These are phyloP conservation scores for Papilio protenor DNA, from an alignment of 2,888 invertebrate genomes.

Conservation along the genomic window DNA sequence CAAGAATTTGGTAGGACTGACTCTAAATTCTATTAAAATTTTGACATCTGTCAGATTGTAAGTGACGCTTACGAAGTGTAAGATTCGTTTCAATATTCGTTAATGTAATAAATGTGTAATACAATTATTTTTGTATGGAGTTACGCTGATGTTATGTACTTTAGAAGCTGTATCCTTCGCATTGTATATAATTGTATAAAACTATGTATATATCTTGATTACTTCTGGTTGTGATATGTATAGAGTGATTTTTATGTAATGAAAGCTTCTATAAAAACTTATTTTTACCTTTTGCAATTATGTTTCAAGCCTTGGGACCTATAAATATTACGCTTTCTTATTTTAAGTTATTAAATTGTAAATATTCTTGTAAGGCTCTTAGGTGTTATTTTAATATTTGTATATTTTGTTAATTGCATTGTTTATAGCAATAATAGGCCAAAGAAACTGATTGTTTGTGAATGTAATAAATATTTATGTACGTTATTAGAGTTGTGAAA, in stretches of 20 bases:
- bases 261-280: background rate
- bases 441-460: constrained; percentile 21
- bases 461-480: constrained; percentile 22
- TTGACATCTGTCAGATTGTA: too few relatives aligned
- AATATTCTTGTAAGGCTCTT: background rate
- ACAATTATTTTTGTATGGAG: constrained; percentile 37
- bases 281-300: too few relatives aligned
- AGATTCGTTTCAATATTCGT: background rate
- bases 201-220: background rate
- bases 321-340: background rate
- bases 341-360: constrained; percentile 5
- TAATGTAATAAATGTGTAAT: constrained; percentile 2
- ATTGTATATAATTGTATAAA: background rate
- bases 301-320: background rate
- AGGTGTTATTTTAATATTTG: background rate
- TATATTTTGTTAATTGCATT: background rate
- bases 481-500: constrained; percentile 9
- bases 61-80: too few relatives aligned
- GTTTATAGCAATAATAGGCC: constrained; percentile 15
- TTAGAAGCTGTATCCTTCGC: constrained; percentile 24
- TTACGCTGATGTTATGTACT: background rate
- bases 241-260: background rate
- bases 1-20: too few relatives aligned
- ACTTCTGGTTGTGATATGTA: constrained; percentile 43
- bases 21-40: too few relatives aligned